phyloP scores from a whole-genome alignment of 2,113 vertebrate genomes.

The Erythrolamprus reginae region DNA sequence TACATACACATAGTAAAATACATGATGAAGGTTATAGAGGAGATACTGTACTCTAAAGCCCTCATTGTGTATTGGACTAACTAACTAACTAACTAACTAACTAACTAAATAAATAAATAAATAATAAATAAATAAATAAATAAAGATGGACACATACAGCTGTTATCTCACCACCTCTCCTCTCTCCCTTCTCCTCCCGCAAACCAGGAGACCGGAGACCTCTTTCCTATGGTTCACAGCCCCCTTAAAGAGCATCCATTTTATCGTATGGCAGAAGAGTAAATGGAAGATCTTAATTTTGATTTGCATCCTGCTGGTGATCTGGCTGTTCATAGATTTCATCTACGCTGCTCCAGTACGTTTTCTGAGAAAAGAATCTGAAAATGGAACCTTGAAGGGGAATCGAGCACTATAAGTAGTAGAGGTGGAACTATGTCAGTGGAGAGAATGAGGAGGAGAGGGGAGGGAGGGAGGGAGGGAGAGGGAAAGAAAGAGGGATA shows the following conservation, averaged over 20 bases:
- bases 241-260: slow-evolving; percentile 42
- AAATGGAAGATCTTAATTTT: slow-evolving; percentile 29
- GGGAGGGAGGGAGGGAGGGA: neutral
- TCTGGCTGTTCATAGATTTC: slow-evolving; percentile 49
- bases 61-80: no score
- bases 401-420: neutral
- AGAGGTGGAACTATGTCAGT: neutral
- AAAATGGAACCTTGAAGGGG: neutral
- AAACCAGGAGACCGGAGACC: slow-evolving; percentile 43
- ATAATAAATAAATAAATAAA: no score
- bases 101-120: no score
- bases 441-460: neutral
- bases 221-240: slow-evolving; percentile 50
- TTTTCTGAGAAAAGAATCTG: accelerated
- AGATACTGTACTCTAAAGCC: no score
- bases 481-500: no score
- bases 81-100: no score
- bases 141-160: neutral
- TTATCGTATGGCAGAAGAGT: slow-evolving; percentile 45
- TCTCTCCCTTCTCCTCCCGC: neutral
- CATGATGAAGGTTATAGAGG: no score
- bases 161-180: no score
- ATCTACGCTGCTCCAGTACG: slow-evolving; percentile 65
- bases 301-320: accelerated
- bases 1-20: no score